Base-by-base conservation (phyloP, 1,140 invertebrate genomes). In the Apis cerana region DNA sequence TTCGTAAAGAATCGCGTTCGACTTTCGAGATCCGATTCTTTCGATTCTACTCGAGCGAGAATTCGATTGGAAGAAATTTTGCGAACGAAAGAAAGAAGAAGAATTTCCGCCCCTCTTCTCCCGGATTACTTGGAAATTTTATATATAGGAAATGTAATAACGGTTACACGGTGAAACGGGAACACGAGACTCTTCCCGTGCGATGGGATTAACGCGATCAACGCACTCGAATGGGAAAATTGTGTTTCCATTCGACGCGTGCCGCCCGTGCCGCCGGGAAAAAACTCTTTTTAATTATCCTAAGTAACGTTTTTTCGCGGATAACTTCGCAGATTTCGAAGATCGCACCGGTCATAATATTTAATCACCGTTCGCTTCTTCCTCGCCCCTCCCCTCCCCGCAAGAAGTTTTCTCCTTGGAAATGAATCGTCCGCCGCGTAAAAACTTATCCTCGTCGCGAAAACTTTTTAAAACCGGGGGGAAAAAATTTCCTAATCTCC, bases 331-430 rank as follows among this genome's bases (percentile, higher is more conserved):
- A 33, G 33, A 3, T 33, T 43, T 75, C 69, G 83, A 86, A 89
- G 86, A 91, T 91, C 91, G 89, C 91, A 91, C 91, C 89, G 92
- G 92, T 94, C 93, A 94, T 94, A 94, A 94, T 94, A 94, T 94
- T 93, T 93, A 94, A 94, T 94, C 93, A 93, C 92, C 89, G 92
- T 89, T 92, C 93, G 91, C 93, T 93, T 91, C 91, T 91, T 93
- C 88, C 85, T 2, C 33, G 84, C 88, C 86, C 85, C 88, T 90
- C 79, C 33, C 4, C 43, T 52, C 59, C 67, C 62, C 54, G 69
- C 62, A 79, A 85, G 76, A 83, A 87, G 65, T 88, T 89, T 76
- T 75, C 50, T 64, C 75, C n/a, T 54, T n/a, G 69, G 27, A 12
- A 85, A 89, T 90, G 74, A 91, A 91, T 92, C 84, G 91, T 91